Evolutionary conservation across 2,113 vertebrate genomes (phyloP), one percentile per base, ranked within the genome.

Genomic region (Pseudorectes ferrugineus): DNA sequence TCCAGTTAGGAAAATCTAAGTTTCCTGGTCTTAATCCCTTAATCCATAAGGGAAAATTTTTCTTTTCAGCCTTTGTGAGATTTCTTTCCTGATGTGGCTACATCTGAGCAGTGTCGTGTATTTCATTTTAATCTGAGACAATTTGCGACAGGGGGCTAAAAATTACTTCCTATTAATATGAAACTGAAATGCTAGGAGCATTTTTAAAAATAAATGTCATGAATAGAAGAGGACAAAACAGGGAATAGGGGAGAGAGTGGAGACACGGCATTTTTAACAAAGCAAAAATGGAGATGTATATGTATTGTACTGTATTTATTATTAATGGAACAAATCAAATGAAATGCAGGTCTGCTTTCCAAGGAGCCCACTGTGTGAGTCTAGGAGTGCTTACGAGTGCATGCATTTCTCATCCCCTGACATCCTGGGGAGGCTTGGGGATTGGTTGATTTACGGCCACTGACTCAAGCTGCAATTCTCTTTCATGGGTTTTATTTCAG

Each of bases 401-500:
- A 43, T 10, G 18, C 31, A 2, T 83, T 92, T 83, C 79, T 92
- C 55, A 85, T 71, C 22, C 62, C 65, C n/a, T 0, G 9, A 51
- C 20, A 1, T 73, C 46, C 66, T 54, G 61, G 67, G 61, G 67
- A 96, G 75, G 45, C 91, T 31, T 72, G 80, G 89, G 76, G 35
- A 85, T 85, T 5, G 2, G 35, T 57, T 94, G 88, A 95, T 96
- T 94, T 97, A 85, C 0, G 0, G 88, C 38, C 58, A 42, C 55
- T 85, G 74, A 59, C 87, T 96, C 72, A n/a, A 83, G 65, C 40
- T 74, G 35, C 48, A 92, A 72, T 76, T 85, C 51, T 89, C 59
- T 84, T 95, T 75, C 65, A 54, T 54, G 63, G 61, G 19, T 65
- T 94, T 94, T 81, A 68, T 85, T 93, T 94, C 85, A 84, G 71